Conservation (phyloP, 2,797 vertebrate species). For the Manis javanica region DNA sequence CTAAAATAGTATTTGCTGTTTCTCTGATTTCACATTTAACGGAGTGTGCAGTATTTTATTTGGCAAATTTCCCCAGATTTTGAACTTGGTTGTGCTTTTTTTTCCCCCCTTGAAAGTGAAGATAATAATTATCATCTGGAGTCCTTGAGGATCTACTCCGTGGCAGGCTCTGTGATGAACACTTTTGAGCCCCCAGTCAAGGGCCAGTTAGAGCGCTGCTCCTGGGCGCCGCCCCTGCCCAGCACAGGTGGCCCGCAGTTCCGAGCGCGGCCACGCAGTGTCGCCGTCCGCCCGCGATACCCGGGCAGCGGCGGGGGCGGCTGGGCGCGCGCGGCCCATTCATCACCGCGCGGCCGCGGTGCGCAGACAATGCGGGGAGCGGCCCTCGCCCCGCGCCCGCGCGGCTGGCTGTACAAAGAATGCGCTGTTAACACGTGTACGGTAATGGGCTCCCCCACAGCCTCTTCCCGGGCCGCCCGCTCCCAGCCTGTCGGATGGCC, state of each 20-base stretch:
- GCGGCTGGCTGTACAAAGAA: slow-evolving; percentile 92
- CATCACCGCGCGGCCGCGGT: slow-evolving; percentile 87
- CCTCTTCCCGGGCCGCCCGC: slow-evolving; percentile 86
- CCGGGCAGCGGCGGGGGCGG: slow-evolving; percentile 57
- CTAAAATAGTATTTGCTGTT: neutral
- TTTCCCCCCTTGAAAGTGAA: neutral
- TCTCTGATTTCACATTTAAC: neutral
- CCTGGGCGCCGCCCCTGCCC: neutral
- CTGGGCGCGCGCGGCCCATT: slow-evolving; percentile 86
- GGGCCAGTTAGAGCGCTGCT: no score
- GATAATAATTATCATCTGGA: accelerated
- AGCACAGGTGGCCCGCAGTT: neutral
- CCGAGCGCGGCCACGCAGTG: slow-evolving; percentile 82
- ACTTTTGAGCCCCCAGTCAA: neutral
- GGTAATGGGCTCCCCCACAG: slow-evolving; percentile 92
- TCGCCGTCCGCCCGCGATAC: slow-evolving; percentile 84
- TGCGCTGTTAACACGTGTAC: slow-evolving; percentile 93
- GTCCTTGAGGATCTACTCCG: neutral
- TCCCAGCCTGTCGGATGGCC: slow-evolving; percentile 89
- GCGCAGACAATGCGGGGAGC: slow-evolving; percentile 89
- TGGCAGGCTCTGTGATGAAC: neutral
- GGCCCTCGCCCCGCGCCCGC: slow-evolving; percentile 87
- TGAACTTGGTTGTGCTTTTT: neutral
- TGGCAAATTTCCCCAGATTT: neutral
- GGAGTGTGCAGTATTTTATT: neutral